Evolutionary conservation across 2,888 invertebrate genomes (phyloP).

Genomic region (Hydrotaea diabolus): DNA sequence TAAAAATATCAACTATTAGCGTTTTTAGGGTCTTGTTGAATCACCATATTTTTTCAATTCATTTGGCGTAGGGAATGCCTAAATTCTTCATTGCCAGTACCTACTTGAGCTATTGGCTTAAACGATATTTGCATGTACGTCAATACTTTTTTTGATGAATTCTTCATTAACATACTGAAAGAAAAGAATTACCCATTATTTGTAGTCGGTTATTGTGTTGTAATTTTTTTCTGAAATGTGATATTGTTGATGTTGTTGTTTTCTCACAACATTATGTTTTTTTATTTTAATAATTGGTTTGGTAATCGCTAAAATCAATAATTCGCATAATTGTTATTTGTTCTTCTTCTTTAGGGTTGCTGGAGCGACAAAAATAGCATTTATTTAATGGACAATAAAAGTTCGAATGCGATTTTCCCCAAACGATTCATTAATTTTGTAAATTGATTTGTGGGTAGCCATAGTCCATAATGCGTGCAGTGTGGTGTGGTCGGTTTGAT

Average conservation of each 20-base stretch:
- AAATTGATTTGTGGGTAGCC: no score
- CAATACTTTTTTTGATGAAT: not conserved
- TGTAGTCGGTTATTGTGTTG: not conserved
- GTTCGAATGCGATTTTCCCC: not conserved
- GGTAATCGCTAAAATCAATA: conserved; percentile 12
- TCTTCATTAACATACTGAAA: not conserved
- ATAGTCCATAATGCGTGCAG: no score
- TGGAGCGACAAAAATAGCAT: not conserved
- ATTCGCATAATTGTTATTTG: conserved; percentile 7
- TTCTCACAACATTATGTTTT: not conserved
- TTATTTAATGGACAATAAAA: not conserved
- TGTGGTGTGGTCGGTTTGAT: no score
- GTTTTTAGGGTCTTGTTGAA: no score
- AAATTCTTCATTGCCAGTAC: not conserved
- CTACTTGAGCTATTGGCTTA: not conserved
- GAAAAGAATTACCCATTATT: not conserved
- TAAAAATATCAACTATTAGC: no score
- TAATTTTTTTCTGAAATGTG: not conserved
- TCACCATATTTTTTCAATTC: no score
- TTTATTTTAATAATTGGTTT: conserved; percentile 1
- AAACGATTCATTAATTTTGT: no score
- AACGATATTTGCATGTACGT: not conserved
- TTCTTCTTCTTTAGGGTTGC: not conserved
- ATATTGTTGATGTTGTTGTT: not conserved
- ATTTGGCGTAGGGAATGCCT: no score